Conservation (phyloP, 2,113 vertebrate genomes). For the Marcusenius ussheri region DNA sequence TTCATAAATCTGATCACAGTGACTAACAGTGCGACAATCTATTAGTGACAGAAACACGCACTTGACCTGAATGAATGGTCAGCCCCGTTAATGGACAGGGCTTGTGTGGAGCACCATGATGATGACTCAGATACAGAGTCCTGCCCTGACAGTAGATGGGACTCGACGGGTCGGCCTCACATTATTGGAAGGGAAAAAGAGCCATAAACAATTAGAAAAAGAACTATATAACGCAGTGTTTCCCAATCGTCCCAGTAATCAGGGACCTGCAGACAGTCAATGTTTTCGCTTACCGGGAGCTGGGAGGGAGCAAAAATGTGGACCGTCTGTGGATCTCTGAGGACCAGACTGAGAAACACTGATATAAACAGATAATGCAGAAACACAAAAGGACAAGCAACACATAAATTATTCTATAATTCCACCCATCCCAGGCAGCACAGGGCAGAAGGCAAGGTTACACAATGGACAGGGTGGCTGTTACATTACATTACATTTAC, state of each 20-base stretch:
- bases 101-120: background rate
- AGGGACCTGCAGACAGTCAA: background rate
- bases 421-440: background rate
- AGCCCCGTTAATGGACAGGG: background rate
- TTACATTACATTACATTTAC: background rate
- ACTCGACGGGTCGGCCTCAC: background rate
- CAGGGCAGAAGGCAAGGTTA: background rate
- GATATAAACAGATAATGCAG: background rate
- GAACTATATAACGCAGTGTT: background rate
- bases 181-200: background rate
- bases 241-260: background rate
- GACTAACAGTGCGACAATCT: background rate
- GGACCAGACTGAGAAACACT: background rate
- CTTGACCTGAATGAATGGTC: background rate
- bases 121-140: background rate
- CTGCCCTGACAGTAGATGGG: background rate
- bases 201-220: background rate
- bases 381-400: background rate
- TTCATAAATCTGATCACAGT: background rate
- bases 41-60: background rate
- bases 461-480: background rate
- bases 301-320: background rate
- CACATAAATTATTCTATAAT: background rate
- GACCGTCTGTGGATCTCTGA: background rate
- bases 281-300: background rate